Conservation (phyloP, 2,113 vertebrate genomes). For the Balaenoptera acutorostrata region DNA sequence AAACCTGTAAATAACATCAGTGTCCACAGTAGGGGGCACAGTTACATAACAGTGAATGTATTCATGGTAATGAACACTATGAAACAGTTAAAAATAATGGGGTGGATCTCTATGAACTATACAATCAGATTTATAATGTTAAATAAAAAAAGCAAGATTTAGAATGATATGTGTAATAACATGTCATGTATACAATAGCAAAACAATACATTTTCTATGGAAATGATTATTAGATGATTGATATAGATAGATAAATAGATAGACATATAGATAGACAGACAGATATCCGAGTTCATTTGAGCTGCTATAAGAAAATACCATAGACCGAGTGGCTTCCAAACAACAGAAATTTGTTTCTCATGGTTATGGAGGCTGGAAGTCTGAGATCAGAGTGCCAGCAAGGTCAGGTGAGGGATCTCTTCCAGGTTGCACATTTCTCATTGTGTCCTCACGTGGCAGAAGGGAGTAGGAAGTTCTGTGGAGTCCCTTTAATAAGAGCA, state of each 20-base stretch:
- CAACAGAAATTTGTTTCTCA: background rate
- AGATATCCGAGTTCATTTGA: background rate
- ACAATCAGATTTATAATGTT: background rate
- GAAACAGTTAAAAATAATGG: background rate
- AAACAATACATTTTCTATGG: background rate
- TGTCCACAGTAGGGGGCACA: background rate
- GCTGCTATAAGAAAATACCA: background rate
- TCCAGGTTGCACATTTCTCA: background rate
- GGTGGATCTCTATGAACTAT: background rate
- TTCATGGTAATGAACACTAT: background rate
- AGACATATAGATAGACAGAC: background rate
- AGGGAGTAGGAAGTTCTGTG: background rate
- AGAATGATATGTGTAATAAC: background rate
- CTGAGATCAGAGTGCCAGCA: background rate
- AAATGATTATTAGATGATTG: background rate
- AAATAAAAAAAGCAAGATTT: background rate
- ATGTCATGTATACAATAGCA: background rate
- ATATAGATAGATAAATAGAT: background rate
- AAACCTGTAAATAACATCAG: background rate
- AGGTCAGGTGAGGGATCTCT: background rate
- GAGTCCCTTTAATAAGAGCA: background rate
- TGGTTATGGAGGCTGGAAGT: background rate
- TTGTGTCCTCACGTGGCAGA: background rate
- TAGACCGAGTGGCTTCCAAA: background rate
- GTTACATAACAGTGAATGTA: background rate